Base-by-base conservation (phyloP, 1,140 invertebrate genomes). In the Danaus melanippus region DNA sequence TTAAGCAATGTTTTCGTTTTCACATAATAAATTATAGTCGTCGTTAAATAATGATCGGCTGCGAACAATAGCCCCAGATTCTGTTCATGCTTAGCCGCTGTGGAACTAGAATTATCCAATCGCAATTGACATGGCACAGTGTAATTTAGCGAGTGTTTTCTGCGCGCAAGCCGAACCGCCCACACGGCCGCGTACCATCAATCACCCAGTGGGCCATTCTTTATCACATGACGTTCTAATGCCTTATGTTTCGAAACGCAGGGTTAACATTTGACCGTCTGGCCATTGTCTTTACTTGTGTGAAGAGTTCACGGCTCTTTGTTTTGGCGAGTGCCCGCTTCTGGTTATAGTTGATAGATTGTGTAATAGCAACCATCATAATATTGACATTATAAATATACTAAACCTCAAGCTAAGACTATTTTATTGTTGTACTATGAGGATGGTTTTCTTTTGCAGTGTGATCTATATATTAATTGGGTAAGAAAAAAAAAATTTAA, bases 191-290 rank as follows among this genome's bases (percentile, higher is more conserved):
- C 32, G 42, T 54, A 65, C 67, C 70, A 84, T 84, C 81, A 84
- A 84, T 84, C 81, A 80, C 71, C 47, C 69, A 68, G 67, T 67
- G 60, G 54, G 64, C 71, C 71, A 76, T 77, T 77, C 71, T 71
- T 84, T 80, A 75, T 61, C 77, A 70, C 67, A 70, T 74, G 79
- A 82, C 77, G 71, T 73, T 74, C 74, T 84, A 81, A 81, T 84
- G 70, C 69, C 68, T 69, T 56, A 65, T 64, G 58, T 79, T 77
- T 76, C 63, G 70, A 67, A 78, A 80, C 53, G 47, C 55, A 66
- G 66, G 63, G 66, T 58, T 66, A 74, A 69, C 71, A 71, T 74
- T 69, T 82, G 74, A 82, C 79, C 75, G 69, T 60, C 62, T 69
- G 58, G 44, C 47, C 53, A 71, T 75, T 76, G 69, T 76, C 62